phyloP scores from a whole-genome alignment of 2,113 vertebrate species.

The Acinonyx jubatus region DNA sequence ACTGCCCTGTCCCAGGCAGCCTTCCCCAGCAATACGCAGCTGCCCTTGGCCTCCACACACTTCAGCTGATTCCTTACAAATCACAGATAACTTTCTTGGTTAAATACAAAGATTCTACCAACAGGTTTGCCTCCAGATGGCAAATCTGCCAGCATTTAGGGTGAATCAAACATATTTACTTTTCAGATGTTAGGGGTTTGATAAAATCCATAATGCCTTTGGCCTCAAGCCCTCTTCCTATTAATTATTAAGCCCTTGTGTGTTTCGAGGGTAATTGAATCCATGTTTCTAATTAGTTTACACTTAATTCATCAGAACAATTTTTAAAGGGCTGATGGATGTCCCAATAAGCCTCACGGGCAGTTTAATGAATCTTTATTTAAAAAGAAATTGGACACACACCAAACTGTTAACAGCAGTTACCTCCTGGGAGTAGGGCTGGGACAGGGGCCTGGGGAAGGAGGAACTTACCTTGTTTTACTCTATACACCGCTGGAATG shows the following conservation, averaged over 20 bases:
- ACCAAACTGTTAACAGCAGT: conserved; percentile 56
- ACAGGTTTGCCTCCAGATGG: conserved; percentile 37
- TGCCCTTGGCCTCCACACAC: background rate
- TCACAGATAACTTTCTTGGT: background rate
- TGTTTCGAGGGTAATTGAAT: conserved; percentile 81
- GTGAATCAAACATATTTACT: conserved; percentile 73
- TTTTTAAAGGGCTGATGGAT: conserved; percentile 82
- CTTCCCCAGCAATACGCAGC: background rate
- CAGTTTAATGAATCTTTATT: conserved; percentile 82
- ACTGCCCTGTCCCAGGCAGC: background rate
- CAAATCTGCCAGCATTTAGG: conserved; percentile 60
- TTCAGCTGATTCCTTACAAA: background rate
- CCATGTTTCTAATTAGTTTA: conserved; percentile 83
- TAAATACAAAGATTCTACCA: conserved; percentile 2
- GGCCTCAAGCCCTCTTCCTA: conserved; percentile 80
- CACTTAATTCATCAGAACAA: conserved; percentile 83
- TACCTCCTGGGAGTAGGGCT: conserved; percentile 7
- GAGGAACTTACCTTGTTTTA: background rate
- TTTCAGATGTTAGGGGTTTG: conserved; percentile 74
- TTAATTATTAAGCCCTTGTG: conserved; percentile 82
- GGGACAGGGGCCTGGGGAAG: background rate
- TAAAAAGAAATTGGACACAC: conserved; percentile 74
- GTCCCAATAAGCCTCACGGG: conserved; percentile 80
- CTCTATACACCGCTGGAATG: background rate
- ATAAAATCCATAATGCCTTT: conserved; percentile 81